Evolutionary conservation across 2,113 vertebrate species (phyloP).

Genomic region (Astatotilapia flaviijosephi): DNA sequence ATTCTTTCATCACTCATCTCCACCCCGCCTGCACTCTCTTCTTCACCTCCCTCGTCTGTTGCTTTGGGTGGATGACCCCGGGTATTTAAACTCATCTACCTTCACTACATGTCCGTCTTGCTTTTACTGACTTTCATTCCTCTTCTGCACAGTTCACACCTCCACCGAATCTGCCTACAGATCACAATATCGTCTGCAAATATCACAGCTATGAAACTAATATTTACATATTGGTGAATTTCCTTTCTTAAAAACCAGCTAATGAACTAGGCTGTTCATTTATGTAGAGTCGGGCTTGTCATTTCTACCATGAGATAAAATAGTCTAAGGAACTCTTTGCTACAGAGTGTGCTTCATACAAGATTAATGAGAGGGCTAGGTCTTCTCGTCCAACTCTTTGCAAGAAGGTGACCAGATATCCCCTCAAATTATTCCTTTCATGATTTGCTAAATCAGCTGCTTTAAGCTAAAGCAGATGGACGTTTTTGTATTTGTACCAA

Average conservation of each 20-base stretch:
- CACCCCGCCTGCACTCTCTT: not conserved
- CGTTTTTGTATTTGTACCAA: not conserved
- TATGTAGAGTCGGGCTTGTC: not conserved
- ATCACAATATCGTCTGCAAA: not conserved
- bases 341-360: not conserved
- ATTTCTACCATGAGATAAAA: fast-evolving
- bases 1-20: not conserved
- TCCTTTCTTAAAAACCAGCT: not conserved
- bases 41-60: not conserved
- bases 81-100: not conserved
- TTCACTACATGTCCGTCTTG: not conserved
- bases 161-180: not conserved
- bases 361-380: not conserved
- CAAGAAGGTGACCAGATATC: not conserved
- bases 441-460: not conserved
- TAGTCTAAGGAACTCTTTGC: not conserved
- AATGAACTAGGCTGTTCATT: fast-evolving
- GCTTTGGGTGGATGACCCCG: not conserved
- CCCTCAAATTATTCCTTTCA: not conserved
- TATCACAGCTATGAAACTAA: not conserved
- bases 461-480: not conserved
- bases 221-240: not conserved
- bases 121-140: not conserved
- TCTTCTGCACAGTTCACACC: fast-evolving
- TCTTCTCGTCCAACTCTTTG: not conserved